phyloP scores from a whole-genome alignment of 2,113 vertebrate species.

The Myanophis thanlyinensis region DNA sequence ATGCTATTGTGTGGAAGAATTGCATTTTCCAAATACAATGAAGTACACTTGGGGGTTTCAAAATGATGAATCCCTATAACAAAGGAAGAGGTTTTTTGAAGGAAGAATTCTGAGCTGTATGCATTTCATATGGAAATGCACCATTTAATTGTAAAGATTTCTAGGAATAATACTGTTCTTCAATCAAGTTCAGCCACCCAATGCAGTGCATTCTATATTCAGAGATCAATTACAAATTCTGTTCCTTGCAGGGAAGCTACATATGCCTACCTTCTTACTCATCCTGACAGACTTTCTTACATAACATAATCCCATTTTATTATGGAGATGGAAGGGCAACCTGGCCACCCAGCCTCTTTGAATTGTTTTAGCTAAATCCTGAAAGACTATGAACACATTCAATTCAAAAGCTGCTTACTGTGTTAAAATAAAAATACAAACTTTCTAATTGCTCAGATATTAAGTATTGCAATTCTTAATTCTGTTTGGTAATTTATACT shows the following conservation, averaged over 20 bases:
- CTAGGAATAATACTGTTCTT: neutral
- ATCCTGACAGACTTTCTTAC: neutral
- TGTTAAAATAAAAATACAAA: neutral
- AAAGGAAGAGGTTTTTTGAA: neutral
- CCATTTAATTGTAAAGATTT: neutral
- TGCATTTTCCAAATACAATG: neutral
- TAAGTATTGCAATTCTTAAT: neutral
- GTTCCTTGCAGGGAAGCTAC: neutral
- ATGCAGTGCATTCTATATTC: neutral
- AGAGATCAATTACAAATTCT: neutral
- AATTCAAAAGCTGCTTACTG: neutral
- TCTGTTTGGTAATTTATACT: neutral
- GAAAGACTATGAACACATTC: neutral
- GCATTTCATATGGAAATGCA: neutral
- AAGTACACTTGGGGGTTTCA: neutral
- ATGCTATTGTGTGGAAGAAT: neutral
- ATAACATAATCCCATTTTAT: neutral
- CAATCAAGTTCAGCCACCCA: neutral
- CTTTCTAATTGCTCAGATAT: neutral
- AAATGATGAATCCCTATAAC: neutral
- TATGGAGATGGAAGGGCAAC: neutral
- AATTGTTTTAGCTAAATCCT: neutral
- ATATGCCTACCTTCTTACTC: neutral
- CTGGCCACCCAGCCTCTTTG: neutral
- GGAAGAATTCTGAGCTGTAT: neutral